Percentiles rank a stretch among this genome's conserved stretches.
Evolutionary conservation across 2,888 invertebrate species (phyloP).

Genomic region (Dendrolimus pini): DNA sequence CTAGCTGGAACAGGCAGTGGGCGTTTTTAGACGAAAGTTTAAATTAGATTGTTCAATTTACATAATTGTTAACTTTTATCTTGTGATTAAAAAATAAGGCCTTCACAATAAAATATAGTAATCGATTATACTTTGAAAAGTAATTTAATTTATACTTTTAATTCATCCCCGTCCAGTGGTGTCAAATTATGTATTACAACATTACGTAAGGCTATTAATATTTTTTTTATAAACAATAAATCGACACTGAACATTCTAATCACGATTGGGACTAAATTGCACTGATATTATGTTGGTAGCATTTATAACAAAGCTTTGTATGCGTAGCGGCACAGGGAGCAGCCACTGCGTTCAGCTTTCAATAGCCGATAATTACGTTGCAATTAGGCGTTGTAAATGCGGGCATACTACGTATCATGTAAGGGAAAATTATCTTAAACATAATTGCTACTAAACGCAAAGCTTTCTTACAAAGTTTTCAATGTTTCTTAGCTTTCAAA

Average conservation of each 20-base stretch:
- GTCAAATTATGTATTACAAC: no score
- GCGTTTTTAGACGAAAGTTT: no score
- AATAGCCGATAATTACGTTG: slow-evolving; percentile 53
- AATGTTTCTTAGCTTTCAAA: not conserved
- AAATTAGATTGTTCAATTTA: no score
- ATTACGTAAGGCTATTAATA: not conserved
- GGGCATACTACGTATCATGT: slow-evolving; percentile 25
- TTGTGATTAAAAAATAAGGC: no score
- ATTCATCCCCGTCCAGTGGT: no score
- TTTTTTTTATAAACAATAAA: not conserved
- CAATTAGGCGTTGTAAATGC: slow-evolving; percentile 55
- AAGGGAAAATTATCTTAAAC: slow-evolving; percentile 35
- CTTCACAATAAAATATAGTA: no score
- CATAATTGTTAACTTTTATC: no score
- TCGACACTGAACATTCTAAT: not conserved
- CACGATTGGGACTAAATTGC: slow-evolving; percentile 6
- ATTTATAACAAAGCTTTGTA: slow-evolving; percentile 19
- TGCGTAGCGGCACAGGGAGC: slow-evolving; percentile 18
- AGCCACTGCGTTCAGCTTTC: slow-evolving; percentile 35
- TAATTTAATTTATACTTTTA: no score
- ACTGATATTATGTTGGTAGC: slow-evolving; percentile 8
- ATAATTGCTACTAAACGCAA: slow-evolving; percentile 31
- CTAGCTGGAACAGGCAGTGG: no score
- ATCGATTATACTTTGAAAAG: no score
- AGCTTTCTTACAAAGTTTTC: not conserved